Base-by-base conservation (phyloP, 2,888 invertebrate genomes). In the Gymnosoma rotundatum region DNA sequence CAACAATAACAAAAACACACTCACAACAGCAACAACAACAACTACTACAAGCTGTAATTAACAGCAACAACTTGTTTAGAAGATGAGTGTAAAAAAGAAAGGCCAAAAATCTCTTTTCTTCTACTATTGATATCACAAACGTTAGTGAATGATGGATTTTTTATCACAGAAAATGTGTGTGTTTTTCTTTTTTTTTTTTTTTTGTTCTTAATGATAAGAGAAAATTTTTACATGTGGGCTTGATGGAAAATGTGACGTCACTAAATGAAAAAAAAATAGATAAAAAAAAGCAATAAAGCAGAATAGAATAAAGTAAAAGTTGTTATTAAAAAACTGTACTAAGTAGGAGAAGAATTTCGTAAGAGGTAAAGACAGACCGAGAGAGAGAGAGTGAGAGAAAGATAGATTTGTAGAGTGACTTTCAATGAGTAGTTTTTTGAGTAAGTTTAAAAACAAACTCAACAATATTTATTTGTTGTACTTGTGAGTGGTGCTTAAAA, bases 221-320 rank as follows among this genome's bases (percentile, higher is more conserved):
- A 14, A 66, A 58, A 25, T 61, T 74, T 12, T 58, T 56, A 6
- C 18, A 75, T 61, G 76, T 78, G 76, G 76, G 76, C 36, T 69
- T 50, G 18, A 52, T n/a, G 14, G 14, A 67, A 36, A 72, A 64
- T 79, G 72, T 79, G 79, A 79, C 79, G 79, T 79, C 79, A 79
- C 66, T 58, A 58, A 58, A n/a, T 58, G 38, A 64, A 42, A 10
- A 78, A 54, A 7, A 50, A 38, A 36, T 58, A 67, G 21, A 66
- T 72, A 74, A 74, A 74, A 32, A 38, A 67, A 73, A 5, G 52
- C 36, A 76, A 20, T 18, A 54, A 54, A 54, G 52, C n/a, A 61
- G 36, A 50, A 61, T 58, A 78, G 63, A 79, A 73, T 79, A 75
- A 70, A 81, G 74, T 81, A 81, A 81, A 81, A 75, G 81, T 81